A percentile compares a stretch with the other conserved stretches of the same genome.
Conservation (phyloP, 2,113 vertebrate genomes). For the Ranitomeya imitator region DNA sequence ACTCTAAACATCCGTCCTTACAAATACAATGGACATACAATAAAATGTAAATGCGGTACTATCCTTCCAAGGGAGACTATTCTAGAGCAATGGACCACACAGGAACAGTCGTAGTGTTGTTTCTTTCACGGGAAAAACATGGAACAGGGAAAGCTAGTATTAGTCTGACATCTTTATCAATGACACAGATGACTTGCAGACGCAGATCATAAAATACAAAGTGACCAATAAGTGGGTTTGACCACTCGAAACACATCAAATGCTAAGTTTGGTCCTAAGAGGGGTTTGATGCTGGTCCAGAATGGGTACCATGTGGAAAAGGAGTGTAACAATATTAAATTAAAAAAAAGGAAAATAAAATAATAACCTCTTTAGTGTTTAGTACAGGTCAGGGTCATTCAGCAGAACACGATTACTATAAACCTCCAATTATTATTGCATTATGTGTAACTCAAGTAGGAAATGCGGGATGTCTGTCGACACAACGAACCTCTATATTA, state of each 20-base stretch:
- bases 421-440: background rate
- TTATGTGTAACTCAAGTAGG: background rate
- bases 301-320: slow-evolving; percentile 4
- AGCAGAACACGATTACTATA: background rate
- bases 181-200: slow-evolving; percentile 1
- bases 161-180: background rate
- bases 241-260: slow-evolving; percentile 12
- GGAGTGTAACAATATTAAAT: slow-evolving; percentile 16
- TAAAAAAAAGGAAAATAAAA: background rate
- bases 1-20: slow-evolving; percentile 14
- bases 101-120: slow-evolving; percentile 21
- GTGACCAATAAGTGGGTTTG: background rate
- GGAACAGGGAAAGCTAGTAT: background rate
- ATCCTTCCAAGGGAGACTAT: background rate
- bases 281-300: background rate
- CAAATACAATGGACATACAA: slow-evolving; percentile 25
- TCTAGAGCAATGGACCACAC: background rate
- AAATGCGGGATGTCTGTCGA: background rate
- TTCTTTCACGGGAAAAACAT: background rate
- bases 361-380: slow-evolving; percentile 6
- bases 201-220: slow-evolving; percentile 18
- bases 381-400: background rate
- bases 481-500: background rate
- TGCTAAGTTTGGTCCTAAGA: slow-evolving; percentile 49
- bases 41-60: slow-evolving; percentile 13